Evolutionary conservation across 2,797 vertebrate genomes (phyloP), one percentile per base, ranked within the genome.

Genomic region (Martes flavigula): DNA sequence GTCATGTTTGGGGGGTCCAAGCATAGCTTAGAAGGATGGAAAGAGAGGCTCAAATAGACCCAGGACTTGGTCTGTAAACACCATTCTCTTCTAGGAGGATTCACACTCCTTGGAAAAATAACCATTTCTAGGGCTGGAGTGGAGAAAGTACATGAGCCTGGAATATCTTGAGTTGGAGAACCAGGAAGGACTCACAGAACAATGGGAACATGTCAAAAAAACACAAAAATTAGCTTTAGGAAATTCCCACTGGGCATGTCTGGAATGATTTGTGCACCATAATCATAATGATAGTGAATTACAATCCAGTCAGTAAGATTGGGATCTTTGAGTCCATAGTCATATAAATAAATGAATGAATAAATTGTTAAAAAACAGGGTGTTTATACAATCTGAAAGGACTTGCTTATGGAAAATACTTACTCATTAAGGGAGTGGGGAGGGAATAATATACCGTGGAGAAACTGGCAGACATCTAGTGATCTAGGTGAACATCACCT

Each of bases 321-420:
- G 30, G 35, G 92, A 78, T 66, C 40, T 66, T 51, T 66, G n/a
- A 83, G 20, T 51, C 66, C 30, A 64, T 46, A 21, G 9, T 60
- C 30, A 73, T 94, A 60, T 56, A 77, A 91, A 66, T 90, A 84
- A 91, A 68, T 70, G 10, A 93, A 93, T 82, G 27, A 77, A 75
- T 73, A 25, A 81, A 86, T 56, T 73, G 12, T n/a, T 83, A 10
- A 25, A 90, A 96, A 78, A n/a, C 32, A 58, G 35, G 2, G 3
- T 38, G 70, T 90, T 94, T 64, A 56, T 48, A 78, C 10, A 90
- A 68, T 75, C 48, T 68, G 30, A 51, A 79, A 79, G 23, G 51
- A 43, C 54, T 72, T 90, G 15, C 18, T 30, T 27, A 38, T 35
- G 35, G 48, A 51, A 58, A 87, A 73, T 83, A 62, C 18, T 62